Percentiles rank a stretch among this genome's conserved stretches.
phyloP scores from a whole-genome alignment of 30 jellyfish, hydroid and myxozoan species.

The Aurelia sp. region DNA sequence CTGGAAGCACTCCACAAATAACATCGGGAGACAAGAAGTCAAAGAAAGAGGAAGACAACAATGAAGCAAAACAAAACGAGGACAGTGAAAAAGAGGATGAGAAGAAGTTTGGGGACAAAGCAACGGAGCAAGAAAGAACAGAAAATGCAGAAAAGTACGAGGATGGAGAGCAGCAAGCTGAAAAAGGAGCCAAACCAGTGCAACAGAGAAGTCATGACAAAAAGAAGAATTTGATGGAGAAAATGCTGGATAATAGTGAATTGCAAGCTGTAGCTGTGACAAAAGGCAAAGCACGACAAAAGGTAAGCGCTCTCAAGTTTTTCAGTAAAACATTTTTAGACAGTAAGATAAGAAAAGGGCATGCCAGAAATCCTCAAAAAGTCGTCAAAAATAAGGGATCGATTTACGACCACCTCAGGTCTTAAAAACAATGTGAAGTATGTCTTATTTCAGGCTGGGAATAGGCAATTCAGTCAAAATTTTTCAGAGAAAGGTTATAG shows the following conservation, averaged over 20 bases:
- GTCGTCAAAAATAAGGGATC: too few species aligned
- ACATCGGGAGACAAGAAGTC: conserved; percentile 19
- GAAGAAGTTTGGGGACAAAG: conserved; percentile 24
- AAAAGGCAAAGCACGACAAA: conserved; percentile 41
- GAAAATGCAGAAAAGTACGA: conserved; percentile 71
- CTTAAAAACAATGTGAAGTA: too few species aligned
- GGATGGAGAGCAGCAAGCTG: conserved; percentile 48
- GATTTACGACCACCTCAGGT: too few species aligned
- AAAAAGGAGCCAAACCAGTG: conserved; percentile 31
- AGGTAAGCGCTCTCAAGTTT: too few species aligned
- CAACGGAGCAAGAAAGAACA: conserved; percentile 46
- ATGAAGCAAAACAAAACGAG: background rate
- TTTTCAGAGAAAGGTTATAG: too few species aligned
- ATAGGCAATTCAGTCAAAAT: too few species aligned
- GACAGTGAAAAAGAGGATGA: conserved; percentile 8
- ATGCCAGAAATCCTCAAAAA: too few species aligned
- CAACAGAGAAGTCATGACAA: conserved; percentile 25
- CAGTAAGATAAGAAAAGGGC: too few species aligned
- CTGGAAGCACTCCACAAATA: conserved; percentile 7
- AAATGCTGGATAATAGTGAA: conserved; percentile 49
- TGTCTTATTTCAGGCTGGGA: too few species aligned
- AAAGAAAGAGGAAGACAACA: conserved; percentile 8
- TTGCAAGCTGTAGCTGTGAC: conserved; percentile 56
- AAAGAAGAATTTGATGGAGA: conserved; percentile 41
- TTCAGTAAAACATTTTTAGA: too few species aligned